These are phyloP conservation scores for Cheilosia grossa DNA, from an alignment of 2,888 invertebrate species.

Conservation along the genomic window DNA sequence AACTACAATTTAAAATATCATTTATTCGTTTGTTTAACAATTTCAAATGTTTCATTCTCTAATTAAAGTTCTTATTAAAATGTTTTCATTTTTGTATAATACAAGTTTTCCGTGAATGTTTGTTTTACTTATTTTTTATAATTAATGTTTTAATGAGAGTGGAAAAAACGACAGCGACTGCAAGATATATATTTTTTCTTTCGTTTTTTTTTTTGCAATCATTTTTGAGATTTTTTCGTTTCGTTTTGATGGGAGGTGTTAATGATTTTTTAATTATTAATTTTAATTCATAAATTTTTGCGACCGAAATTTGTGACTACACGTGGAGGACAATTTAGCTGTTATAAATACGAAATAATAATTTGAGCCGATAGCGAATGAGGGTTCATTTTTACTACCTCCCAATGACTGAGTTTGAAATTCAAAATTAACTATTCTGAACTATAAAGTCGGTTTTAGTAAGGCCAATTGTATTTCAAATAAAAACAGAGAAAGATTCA, in stretches of 20 bases:
- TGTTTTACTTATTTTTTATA: neutral
- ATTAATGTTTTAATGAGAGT: constrained; percentile 28
- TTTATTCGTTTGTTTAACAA: constrained; percentile 58
- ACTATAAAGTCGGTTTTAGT: too few species aligned
- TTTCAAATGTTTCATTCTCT: constrained; percentile 48
- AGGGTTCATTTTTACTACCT: too few species aligned
- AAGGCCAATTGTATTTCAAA: too few species aligned
- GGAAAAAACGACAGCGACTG: constrained; percentile 50
- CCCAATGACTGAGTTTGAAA: too few species aligned
- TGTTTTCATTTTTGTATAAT: constrained; percentile 35
- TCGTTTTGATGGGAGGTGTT: constrained; percentile 45
- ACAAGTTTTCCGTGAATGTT: constrained; percentile 29
- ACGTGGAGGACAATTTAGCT: constrained; percentile 51
- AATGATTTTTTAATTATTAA: constrained; percentile 73
- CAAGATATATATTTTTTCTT: constrained; percentile 11
- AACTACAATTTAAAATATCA: constrained; percentile 69
- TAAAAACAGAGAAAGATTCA: too few species aligned
- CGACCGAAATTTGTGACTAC: constrained; percentile 72
- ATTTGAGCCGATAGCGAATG: too few species aligned
- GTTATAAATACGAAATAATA: neutral
- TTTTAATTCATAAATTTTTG: constrained; percentile 74
- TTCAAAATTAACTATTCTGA: too few species aligned
- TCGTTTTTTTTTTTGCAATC: neutral
- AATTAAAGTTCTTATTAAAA: constrained; percentile 35
- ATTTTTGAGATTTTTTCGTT: constrained; percentile 34